Conservation (phyloP, 2,888 invertebrate genomes). For the Eristalinus aeneus region DNA sequence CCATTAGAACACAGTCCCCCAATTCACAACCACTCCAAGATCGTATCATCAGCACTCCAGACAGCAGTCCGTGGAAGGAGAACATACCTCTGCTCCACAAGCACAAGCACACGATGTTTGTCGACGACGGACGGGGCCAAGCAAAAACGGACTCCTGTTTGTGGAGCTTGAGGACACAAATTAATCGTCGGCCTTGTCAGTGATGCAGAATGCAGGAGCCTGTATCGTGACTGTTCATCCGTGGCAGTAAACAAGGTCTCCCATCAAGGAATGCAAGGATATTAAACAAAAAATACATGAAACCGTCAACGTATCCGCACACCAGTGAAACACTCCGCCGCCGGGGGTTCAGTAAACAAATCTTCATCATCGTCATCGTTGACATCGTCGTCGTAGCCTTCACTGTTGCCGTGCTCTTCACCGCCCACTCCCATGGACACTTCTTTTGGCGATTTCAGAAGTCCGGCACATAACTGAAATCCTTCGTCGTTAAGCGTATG, state of each 20-base stretch:
- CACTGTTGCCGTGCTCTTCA: neutral
- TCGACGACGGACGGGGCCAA: neutral
- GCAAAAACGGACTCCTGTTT: neutral
- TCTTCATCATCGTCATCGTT: slow-evolving; percentile 8
- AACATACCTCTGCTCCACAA: neutral
- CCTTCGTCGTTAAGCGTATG: slow-evolving; percentile 29
- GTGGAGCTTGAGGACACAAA: slow-evolving; percentile 31
- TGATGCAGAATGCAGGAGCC: slow-evolving; percentile 15
- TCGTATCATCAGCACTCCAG: neutral
- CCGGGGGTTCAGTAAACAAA: slow-evolving; percentile 23
- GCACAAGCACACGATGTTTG: neutral
- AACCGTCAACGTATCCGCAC: neutral
- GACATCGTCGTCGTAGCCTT: neutral
- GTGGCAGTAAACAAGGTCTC: slow-evolving; percentile 3
- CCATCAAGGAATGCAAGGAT: slow-evolving; percentile 27
- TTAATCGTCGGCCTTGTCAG: slow-evolving; percentile 37
- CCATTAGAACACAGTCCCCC: neutral
- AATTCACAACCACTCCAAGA: neutral
- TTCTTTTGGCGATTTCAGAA: slow-evolving; percentile 18
- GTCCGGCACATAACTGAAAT: slow-evolving; percentile 1
- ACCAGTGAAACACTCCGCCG: neutral
- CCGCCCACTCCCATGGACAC: slow-evolving; percentile 7
- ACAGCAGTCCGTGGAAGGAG: neutral
- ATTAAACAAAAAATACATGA: slow-evolving; percentile 27
- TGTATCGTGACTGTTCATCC: neutral